Base-by-base conservation (phyloP, 2,797 vertebrate species). In the Sylvia borin region DNA sequence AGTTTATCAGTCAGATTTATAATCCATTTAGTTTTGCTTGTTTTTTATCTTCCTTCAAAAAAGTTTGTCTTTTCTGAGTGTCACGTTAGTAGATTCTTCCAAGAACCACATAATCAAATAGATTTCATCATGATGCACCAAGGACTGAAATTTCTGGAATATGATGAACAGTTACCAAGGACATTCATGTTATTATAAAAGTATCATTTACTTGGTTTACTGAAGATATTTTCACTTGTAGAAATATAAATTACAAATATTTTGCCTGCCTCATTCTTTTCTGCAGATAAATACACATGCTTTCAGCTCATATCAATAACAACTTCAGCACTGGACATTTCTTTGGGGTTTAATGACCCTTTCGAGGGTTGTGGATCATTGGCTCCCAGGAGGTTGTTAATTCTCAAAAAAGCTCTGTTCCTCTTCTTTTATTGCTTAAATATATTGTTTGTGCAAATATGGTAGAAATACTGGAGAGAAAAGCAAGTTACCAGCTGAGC, bases 371-470 rank as follows among this genome's bases (percentile, higher is more conserved):
- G 57, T 76, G 71, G 57, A 72, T 91, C 86, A 51, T 38, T 62
- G 43, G 27, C 8, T 94, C 64, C 70, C 60, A 84, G 42, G 55
- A 81, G 45, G 4, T 4, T 94, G 54, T 90, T 93, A 92, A 71
- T 95, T 78, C 70, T 72, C 50, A 87, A 75, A 86, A 92, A 91
- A 71, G 0, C 9, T 34, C 34, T 50, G 6, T 60, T 82, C 18
- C 5, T 85, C 54, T 85, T 38, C 26, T 86, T 95, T 95, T 88
- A 92, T 79, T 91, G 21, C 67, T 85, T 85, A 86, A 91, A 88
- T 90, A 76, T 68, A 77, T 60, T 85, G 26, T 76, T 61, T 86
- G 67, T 76, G 53, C 72, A 85, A 93, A 82, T 51, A 17, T 25
- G 87, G 43, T 12, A 83, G 47, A 88, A 89, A 91, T 70, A 72